Evolutionary conservation across 2,888 invertebrate genomes (phyloP).

Genomic region (Seira musarum): DNA sequence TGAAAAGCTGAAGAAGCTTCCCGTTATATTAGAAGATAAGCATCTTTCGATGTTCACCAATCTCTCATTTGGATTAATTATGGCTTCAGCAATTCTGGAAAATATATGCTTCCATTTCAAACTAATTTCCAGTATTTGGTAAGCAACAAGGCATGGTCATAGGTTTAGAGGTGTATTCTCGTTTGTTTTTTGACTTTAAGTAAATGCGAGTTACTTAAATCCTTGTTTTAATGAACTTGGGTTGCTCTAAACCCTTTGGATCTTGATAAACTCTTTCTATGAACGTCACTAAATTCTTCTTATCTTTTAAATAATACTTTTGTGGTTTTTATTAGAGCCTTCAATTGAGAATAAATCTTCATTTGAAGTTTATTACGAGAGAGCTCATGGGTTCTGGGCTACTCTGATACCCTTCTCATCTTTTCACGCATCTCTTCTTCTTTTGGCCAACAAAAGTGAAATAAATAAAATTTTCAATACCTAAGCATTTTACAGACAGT

Average conservation of each 20-base stretch:
- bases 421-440: not conserved
- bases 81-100: slow-evolving; percentile 35
- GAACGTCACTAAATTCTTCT: too few relatives aligned
- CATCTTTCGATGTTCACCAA: slow-evolving; percentile 3
- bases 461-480: too few relatives aligned
- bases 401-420: slow-evolving; percentile 11
- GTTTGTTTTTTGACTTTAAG: not conserved
- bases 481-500: too few relatives aligned
- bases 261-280: too few relatives aligned
- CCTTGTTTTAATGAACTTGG: too few relatives aligned
- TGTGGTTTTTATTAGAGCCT: slow-evolving; percentile 11
- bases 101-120: slow-evolving; percentile 36
- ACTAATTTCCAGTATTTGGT: slow-evolving; percentile 38
- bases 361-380: slow-evolving; percentile 34
- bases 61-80: not conserved
- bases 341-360: slow-evolving; percentile 3
- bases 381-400: slow-evolving; percentile 31
- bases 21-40: not conserved
- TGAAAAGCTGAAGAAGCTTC: slow-evolving; percentile 24
- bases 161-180: not conserved
- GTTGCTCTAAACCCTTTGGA: too few relatives aligned
- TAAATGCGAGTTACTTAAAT: too few relatives aligned
- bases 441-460: slow-evolving; percentile 39
- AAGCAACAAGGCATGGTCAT: too few relatives aligned
- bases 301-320: too few relatives aligned